Evolutionary conservation across 2,888 invertebrate genomes (phyloP).

Genomic region (Netelia fuscicornis): DNA sequence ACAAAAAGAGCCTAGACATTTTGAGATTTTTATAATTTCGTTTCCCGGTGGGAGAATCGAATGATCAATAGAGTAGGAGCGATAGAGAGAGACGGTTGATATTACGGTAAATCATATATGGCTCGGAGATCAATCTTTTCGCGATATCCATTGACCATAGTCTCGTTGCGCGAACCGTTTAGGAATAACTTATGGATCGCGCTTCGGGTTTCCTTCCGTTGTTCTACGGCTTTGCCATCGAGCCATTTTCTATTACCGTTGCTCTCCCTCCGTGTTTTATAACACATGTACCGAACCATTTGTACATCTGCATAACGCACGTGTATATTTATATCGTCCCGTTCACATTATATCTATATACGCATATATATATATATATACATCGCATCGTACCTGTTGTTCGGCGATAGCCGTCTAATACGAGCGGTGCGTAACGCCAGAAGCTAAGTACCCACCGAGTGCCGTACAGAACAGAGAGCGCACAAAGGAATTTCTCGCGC

Average conservation of each 20-base stretch:
- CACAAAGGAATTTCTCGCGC: conserved; percentile 65
- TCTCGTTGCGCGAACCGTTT: conserved; percentile 23
- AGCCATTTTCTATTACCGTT: not conserved
- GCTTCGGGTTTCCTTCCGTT: conserved; percentile 49
- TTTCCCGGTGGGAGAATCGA: too few relatives aligned
- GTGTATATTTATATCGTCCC: not conserved
- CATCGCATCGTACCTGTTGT: conserved; percentile 21
- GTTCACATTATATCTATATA: not conserved
- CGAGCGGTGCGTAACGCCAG: conserved; percentile 64
- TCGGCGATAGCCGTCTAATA: conserved; percentile 52
- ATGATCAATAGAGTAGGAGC: too few relatives aligned
- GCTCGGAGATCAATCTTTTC: conserved; percentile 54
- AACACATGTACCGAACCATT: conserved; percentile 1
- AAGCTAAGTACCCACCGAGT: conserved; percentile 25
- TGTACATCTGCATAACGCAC: not conserved
- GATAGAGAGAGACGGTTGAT: not conserved
- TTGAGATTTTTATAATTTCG: too few relatives aligned
- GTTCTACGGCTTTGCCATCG: not conserved
- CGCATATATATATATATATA: not conserved
- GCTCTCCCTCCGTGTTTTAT: not conserved
- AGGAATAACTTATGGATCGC: conserved; percentile 47
- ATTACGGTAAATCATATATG: conserved; percentile 57
- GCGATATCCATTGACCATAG: conserved; percentile 28
- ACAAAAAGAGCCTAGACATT: too few relatives aligned
- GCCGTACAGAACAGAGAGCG: conserved; percentile 15